Base-by-base conservation (phyloP, 2,888 invertebrate genomes). In the Leptinotarsa rubiginosa region DNA sequence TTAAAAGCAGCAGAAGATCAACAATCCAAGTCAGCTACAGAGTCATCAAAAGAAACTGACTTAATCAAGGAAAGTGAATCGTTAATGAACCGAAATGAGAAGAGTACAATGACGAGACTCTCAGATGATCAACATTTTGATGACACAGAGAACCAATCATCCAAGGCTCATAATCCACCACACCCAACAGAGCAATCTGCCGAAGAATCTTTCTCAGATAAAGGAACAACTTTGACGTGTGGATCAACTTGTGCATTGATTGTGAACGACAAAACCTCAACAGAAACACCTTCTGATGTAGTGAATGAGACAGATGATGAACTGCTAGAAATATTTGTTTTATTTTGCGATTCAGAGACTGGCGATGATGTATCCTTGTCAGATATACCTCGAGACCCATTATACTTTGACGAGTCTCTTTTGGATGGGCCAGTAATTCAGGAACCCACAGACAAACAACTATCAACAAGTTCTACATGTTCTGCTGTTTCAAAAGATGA, bases 321-420 rank as follows among this genome's bases (percentile, higher is more conserved):
- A 50, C 15, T n/a, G 50, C 15, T 50, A 7, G 50, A 50, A 50
- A 50, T 50, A 50, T 50, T 50, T 41, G 41, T 41, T 50, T 50
- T 50, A n/a, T 50, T 50, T 50, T 50, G 50, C 50, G 50, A 50
- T 50, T n/a, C 56, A 56, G 56, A 56, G 56, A 20, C 22, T 56
- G 4, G 20, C 20, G 56, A 56, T 15, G 56, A 56, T 22, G 56
- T 22, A 22, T 56, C 56, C 1, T 18, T 20, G 20, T 22, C 22
- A 20, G 56, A 22, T 22, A 13, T 20, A 13, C 56, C 56, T 15
- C 3, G 13, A 56, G 56, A 56, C 22, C 15, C 56, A 12, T 7
- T 56, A 15, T 54, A 10, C 18, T 50, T 50, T n/a, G n/a, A 16
- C 50, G 50, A 50, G n/a, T 50, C 15, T n/a, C n/a, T 50, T 15